These are phyloP conservation scores for Scaptomyza reducta DNA, from an alignment of 2,888 invertebrate species.

Conservation along the genomic window DNA sequence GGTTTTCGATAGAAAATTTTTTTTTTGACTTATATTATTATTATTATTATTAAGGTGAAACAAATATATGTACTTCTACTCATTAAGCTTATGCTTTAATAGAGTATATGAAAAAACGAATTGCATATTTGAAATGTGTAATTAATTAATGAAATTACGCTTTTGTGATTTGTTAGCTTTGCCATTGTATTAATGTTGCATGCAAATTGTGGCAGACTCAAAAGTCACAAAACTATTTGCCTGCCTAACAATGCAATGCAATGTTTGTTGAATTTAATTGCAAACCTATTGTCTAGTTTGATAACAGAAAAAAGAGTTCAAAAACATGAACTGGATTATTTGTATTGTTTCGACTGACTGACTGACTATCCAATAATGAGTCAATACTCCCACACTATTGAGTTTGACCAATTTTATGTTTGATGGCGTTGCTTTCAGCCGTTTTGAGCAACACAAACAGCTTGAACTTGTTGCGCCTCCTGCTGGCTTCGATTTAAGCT, in stretches of 20 bases:
- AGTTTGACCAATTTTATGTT: conserved; percentile 22
- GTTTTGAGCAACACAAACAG: conserved; percentile 9
- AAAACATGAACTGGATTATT: conserved; percentile 10
- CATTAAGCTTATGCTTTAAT: too few relatives aligned
- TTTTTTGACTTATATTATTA: too few relatives aligned
- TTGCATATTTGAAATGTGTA: conserved; percentile 23
- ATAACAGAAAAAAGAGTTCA: conserved; percentile 5
- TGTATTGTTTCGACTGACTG: neutral
- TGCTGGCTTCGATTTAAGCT: conserved; percentile 23
- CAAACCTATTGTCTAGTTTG: conserved; percentile 19
- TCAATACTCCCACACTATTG: conserved; percentile 14
- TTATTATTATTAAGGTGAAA: too few relatives aligned
- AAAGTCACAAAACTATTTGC: conserved; percentile 2
- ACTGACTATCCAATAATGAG: neutral
- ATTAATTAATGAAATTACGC: conserved; percentile 47
- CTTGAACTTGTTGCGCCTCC: conserved; percentile 32
- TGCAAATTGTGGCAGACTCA: conserved; percentile 44
- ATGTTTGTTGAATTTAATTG: conserved; percentile 12
- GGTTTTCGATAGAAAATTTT: too few relatives aligned
- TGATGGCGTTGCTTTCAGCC: conserved; percentile 13
- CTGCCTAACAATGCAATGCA: conserved; percentile 23
- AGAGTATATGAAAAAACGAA: neutral
- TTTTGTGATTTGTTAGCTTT: neutral
- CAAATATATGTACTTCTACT: too few relatives aligned
- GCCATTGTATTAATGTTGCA: conserved; percentile 5